Percentiles rank a stretch among this genome's conserved stretches.
Conservation (phyloP, 2,888 invertebrate genomes). For the Chelonus formosanus region DNA sequence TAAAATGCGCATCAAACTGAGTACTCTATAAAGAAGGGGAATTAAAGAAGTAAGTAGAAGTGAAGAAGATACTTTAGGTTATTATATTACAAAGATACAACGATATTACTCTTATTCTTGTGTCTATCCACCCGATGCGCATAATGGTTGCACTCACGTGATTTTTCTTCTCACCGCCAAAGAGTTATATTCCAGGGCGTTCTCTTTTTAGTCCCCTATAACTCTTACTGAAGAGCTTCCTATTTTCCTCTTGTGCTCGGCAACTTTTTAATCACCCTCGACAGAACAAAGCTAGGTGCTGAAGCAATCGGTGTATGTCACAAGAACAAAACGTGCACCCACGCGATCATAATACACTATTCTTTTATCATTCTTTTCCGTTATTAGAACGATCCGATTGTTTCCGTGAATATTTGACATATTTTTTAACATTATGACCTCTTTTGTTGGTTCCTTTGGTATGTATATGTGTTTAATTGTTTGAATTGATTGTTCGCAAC, state of each 20-base stretch:
- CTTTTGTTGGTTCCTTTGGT: conserved; percentile 24
- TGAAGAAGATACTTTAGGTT: conserved; percentile 39
- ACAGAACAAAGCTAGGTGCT: conserved; percentile 50
- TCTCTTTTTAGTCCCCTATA: conserved; percentile 30
- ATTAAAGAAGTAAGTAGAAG: conserved; percentile 32
- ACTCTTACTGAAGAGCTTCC: conserved; percentile 23
- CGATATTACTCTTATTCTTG: conserved; percentile 40
- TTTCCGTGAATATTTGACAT: conserved; percentile 31
- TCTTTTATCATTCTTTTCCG: conserved; percentile 35
- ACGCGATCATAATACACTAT: conserved; percentile 20
- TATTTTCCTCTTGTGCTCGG: conserved; percentile 41
- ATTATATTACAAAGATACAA: conserved; percentile 43
- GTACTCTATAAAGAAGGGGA: conserved; percentile 28
- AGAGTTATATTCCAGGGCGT: conserved; percentile 46
- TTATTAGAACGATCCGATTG: conserved; percentile 42
- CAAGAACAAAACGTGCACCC: conserved; percentile 31
- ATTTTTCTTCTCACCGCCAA: conserved; percentile 40
- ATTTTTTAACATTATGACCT: conserved; percentile 28
- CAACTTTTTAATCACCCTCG: conserved; percentile 58
- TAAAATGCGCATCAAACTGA: conserved; percentile 2
- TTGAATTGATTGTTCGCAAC: too few relatives aligned
- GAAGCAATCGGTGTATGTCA: conserved; percentile 42
- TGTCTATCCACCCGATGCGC: conserved; percentile 46
- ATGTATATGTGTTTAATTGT: conserved; percentile 2
- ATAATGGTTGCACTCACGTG: conserved; percentile 48